Evolutionary conservation across 2,888 invertebrate genomes (phyloP), one percentile per base, ranked within the genome.

Genomic region (Mesorhabditis spiculigera): DNA sequence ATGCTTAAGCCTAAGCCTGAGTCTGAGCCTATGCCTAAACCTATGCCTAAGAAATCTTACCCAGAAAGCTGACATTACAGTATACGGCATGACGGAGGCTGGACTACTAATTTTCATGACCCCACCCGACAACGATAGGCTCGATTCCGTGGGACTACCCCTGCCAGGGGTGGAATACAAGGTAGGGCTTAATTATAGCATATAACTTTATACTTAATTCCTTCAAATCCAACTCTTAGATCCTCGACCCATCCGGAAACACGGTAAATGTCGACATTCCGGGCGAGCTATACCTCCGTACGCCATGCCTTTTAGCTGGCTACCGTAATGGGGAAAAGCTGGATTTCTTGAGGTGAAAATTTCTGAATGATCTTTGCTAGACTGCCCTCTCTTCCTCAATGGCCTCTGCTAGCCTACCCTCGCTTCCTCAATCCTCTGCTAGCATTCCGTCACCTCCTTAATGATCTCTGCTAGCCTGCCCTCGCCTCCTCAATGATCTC

Each of bases 61-160:
- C 28, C 28, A 28, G 28, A 28, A 28, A 28, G 28, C 28, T 28
- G 28, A 28, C n/a, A 8, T 70, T 78, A 68, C 65, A 82, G 82
- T 82, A 43, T 82, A 78, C 72, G 82, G 82, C 13, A 72, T 76
- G 62, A 82, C 82, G 0, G 82, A 82, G 72, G 81, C 77, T 43
- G 82, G 82, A 5, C 71, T 78, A 4, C 70, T 81, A 4, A 28
- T 79, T 5, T 76, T 76, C 45, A 78, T 78, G 71, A 78, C 78
- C 41, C 65, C 70, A 8, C 64, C 67, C 16, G 71, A 72, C 45
- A 73, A 68, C 5, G 44, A 69, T 2, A 45, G 65, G 8, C 68
- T 71, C 10, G 69, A 70, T 8, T 66, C 66, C 16, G 75, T 77
- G 4, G 82, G 82, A 63, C 28, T 73, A 8, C 75, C 77, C 44